phyloP scores from a whole-genome alignment of 2,797 vertebrate species.

The Spondyliosoma cantharus region DNA sequence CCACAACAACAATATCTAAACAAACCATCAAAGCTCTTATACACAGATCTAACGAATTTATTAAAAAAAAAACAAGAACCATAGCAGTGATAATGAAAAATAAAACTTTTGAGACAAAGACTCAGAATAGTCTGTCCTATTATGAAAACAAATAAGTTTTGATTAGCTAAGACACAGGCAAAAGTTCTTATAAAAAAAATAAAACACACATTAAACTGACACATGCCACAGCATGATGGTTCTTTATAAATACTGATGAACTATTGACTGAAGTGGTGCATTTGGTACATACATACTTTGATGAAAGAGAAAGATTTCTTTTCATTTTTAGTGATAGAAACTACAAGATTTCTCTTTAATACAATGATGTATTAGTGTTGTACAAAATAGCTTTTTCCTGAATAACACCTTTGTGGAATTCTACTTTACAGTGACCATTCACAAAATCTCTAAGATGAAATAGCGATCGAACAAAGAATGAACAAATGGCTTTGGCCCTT shows the following conservation, averaged over 20 bases:
- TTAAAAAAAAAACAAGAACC: not conserved
- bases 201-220: not conserved
- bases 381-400: not conserved
- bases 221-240: not conserved
- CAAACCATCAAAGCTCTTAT: not conserved
- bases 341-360: not conserved
- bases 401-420: not conserved
- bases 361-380: not conserved
- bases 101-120: not conserved
- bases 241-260: not conserved
- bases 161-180: not conserved
- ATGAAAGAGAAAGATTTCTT: not conserved
- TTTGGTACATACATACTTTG: not conserved
- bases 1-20: not conserved
- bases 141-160: not conserved
- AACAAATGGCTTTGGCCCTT: not conserved
- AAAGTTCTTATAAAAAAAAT: not conserved
- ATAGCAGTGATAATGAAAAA: not conserved
- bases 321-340: no score
- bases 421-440: not conserved
- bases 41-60: not conserved
- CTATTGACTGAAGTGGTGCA: no score
- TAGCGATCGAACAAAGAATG: not conserved
- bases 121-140: not conserved
- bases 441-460: not conserved